Evolutionary conservation across 2,888 invertebrate species (phyloP), one percentile per base, ranked within the genome.

Genomic region (Temnothorax unifasciatus): DNA sequence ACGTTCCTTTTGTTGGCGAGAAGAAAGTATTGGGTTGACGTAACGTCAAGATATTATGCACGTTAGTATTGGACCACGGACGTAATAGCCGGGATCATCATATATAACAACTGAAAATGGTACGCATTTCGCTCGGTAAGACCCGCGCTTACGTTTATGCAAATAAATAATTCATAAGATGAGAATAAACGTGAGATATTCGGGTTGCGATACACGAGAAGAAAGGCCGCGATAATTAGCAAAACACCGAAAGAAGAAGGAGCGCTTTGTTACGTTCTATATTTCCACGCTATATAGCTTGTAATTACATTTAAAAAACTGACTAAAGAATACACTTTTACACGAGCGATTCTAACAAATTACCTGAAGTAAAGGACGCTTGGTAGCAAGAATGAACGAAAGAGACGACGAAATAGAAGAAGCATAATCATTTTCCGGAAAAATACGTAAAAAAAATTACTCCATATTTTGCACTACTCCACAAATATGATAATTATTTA

Each of bases 141-240:
- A 13, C 52, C 11, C 38, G 41, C 38, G 41, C 21, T 54, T 77
- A 25, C 6, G 41, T 68, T 57, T n/a, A 41, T 38, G 52, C 13
- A 41, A 38, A 79, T 79, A 38, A 79, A 79, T 79, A 69, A 79
- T 79, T 59, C 47, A 81, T 57, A 25, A 79, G 47, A 47, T 59
- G 47, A 71, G 59, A 81, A 81, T 69, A 69, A 69, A 69, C 54
- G n/a, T 52, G 47, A 69, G 13, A 81, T 69, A 81, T 59, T 69
- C 59, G 2, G 69, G 25, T 57, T 44, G 44, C n/a, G 21, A 25
- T 21, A 21, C 11, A 34, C n/a, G 3, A 38, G 38, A 47, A 79
- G 57, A 69, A 69, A 69, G 15, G 4, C 3, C n/a, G 15, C 29
- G 21, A 15, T 18, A 61, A 41, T 47, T n/a, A 52, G 34, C n/a